Evolutionary conservation across 2,797 vertebrate species (phyloP), one percentile per base, ranked within the genome.

Genomic region (Gouania willdenowi): DNA sequence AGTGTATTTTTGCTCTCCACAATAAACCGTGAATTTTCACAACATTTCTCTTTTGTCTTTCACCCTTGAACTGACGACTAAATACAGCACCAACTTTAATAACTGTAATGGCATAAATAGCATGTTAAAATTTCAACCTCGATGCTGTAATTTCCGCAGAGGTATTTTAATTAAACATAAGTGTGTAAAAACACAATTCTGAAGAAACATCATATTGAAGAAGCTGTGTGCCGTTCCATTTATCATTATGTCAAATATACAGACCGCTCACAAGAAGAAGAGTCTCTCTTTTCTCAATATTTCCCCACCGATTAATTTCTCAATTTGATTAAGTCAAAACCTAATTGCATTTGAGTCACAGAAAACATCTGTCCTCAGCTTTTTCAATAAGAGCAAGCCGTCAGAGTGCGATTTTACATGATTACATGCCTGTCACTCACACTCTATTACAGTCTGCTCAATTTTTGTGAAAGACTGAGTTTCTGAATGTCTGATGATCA

Each of bases 341-440:
- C 65, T 83, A 75, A 85, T 81, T 82, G 82, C 51, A 53, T 66
- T 58, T 75, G 81, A 83, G 76, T 75, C 77, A 60, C 72, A 77
- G 76, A 66, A 81, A 89, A 87, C 84, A 88, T 88, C 87, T 89
- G 86, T 84, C 84, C 81, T 73, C 76, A 77, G 88, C 72, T 71
- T 77, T 89, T 86, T 75, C 83, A 81, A 75, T 86, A 77, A 82
- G 79, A 63, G 70, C 57, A 73, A 74, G 80, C 81, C 86, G 83
- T 87, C 87, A 86, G 79, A 73, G 80, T 87, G 83, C 88, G 89
- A 89, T 89, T n/a, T n/a, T 85, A 82, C 76, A 81, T 83, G 87
- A 85, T 75, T 75, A 66, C 68, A 71, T 64, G 71, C 75, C n/a
- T 87, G 82, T 87, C 86, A 88, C 65, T 88, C 86, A 85, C 43